Evolutionary conservation across 2,113 vertebrate species (phyloP), one percentile per base, ranked within the genome.

Genomic region (Puffinus mauretanicus): DNA sequence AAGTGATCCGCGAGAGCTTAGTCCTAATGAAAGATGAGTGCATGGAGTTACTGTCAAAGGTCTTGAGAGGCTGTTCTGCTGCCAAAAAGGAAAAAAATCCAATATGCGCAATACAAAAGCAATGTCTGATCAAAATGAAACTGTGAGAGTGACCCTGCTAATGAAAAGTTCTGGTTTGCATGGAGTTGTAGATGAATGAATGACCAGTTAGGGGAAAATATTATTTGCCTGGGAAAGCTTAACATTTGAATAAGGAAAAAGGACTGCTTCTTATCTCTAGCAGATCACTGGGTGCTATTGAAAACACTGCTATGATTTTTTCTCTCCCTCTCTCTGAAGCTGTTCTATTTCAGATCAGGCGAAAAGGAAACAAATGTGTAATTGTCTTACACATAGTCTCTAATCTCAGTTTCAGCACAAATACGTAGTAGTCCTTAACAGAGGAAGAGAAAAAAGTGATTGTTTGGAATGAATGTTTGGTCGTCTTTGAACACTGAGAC

Each of bases 241-340:
- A 97, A 96, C 87, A 90, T 96, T 94, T 97, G 93, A 97, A 90
- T 91, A 95, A 94, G 90, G 82, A 75, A 71, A 91, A 93, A 87
- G 55, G 58, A 12, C 57, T 75, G 52, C 34, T 82, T 24, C 79
- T 95, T 94, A 82, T 95, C 92, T 85, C 36, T n/a, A 61, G 75
- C 49, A 90, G 75, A 85, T 95, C 78, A 40, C 73, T 73, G 90
- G 47, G 57, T 73, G 70, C 78, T 65, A 49, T 8, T 88, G 70
- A 88, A 96, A 96, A 90, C 86, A 76, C 49, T 69, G 70, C 81
- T 34, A 60, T 65, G 94, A 91, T 54, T 90, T 96, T 94, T 93
- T 93, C 89, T 85, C 81, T 91, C 72, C 38, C 36, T 70, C 27
- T 78, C 51, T 89, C 83, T 51, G 49, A 76, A 93, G 58, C 87